These are phyloP conservation scores for Fistularia tabacaria DNA, from an alignment of 2,797 vertebrate genomes.

Conservation along the genomic window DNA sequence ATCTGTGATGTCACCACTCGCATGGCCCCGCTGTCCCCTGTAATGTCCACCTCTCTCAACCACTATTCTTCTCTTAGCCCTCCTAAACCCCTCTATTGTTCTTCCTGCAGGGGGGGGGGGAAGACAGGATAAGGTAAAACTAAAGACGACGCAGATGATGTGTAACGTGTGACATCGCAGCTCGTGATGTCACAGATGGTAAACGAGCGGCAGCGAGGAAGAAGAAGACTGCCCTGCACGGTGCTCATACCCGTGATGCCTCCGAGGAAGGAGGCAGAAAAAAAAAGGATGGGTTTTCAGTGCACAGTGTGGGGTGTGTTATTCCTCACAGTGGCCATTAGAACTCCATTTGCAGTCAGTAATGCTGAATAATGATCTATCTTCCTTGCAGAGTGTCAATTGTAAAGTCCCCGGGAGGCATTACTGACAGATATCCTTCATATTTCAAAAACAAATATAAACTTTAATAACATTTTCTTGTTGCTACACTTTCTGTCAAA, in stretches of 20 bases:
- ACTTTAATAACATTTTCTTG: too few relatives aligned
- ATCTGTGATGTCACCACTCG: conserved; percentile 1
- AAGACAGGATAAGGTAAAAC: conserved; percentile 50
- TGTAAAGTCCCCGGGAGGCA: too few relatives aligned
- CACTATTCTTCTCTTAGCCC: neutral
- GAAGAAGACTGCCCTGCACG: neutral
- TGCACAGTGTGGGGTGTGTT: neutral
- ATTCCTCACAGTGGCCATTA: too few relatives aligned
- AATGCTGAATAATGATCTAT: too few relatives aligned
- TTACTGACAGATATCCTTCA: too few relatives aligned
- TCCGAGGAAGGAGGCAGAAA: conserved; percentile 2
- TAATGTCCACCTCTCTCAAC: conserved; percentile 15
- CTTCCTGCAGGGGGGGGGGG: conserved; percentile 31
- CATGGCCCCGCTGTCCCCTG: neutral
- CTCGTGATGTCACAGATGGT: conserved; percentile 14
- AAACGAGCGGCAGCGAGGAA: neutral
- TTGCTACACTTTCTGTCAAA: too few relatives aligned
- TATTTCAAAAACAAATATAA: too few relatives aligned
- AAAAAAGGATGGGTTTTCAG: conserved; percentile 16
- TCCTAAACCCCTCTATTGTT: neutral
- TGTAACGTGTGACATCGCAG: too few relatives aligned
- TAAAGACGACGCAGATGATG: conserved; percentile 8
- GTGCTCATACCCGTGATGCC: conserved; percentile 5
- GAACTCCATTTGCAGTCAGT: too few relatives aligned
- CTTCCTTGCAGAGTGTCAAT: too few relatives aligned